Conservation (phyloP, 2,888 invertebrate species). For the Pammene fasciana region DNA sequence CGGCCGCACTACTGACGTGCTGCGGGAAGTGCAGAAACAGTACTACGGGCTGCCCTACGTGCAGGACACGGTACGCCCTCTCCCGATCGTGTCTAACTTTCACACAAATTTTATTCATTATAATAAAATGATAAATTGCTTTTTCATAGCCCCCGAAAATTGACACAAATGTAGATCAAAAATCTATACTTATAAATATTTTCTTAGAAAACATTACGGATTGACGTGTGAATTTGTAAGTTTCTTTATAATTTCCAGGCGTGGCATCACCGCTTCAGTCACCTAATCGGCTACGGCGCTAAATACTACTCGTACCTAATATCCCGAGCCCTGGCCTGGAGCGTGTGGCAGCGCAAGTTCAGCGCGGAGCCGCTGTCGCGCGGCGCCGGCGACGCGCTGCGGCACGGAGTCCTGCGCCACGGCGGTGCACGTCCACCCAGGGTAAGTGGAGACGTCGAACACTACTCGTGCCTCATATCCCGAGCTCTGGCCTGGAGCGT, state of each 20-base stretch:
- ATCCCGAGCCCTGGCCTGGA: slow-evolving; percentile 95
- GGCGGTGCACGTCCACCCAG: slow-evolving; percentile 95
- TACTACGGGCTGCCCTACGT: slow-evolving; percentile 95
- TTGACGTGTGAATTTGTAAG: neutral
- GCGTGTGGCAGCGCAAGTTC: slow-evolving; percentile 96
- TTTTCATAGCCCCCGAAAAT: too few species aligned
- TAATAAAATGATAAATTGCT: too few species aligned
- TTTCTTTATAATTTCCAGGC: slow-evolving; percentile 80
- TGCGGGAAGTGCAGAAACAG: slow-evolving; percentile 89
- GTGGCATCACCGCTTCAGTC: slow-evolving; percentile 98
- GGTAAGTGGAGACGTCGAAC: slow-evolving; percentile 50
- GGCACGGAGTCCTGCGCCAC: slow-evolving; percentile 90
- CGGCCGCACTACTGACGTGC: slow-evolving; percentile 87
- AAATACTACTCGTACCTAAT: slow-evolving; percentile 99
- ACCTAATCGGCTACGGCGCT: slow-evolving; percentile 98
- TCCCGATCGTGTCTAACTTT: too few species aligned
- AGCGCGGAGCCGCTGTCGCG: slow-evolving; percentile 89
- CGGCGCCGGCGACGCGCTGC: slow-evolving; percentile 89
- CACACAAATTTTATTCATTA: too few species aligned
- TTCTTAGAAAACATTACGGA: neutral
- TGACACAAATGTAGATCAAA: too few species aligned
- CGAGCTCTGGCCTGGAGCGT: slow-evolving; percentile 88
- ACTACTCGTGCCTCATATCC: neutral
- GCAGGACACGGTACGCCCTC: slow-evolving; percentile 86
- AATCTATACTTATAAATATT: too few species aligned